Evolutionary conservation across 2,888 invertebrate genomes (phyloP).

Genomic region (Pseudococcus longispinus): DNA sequence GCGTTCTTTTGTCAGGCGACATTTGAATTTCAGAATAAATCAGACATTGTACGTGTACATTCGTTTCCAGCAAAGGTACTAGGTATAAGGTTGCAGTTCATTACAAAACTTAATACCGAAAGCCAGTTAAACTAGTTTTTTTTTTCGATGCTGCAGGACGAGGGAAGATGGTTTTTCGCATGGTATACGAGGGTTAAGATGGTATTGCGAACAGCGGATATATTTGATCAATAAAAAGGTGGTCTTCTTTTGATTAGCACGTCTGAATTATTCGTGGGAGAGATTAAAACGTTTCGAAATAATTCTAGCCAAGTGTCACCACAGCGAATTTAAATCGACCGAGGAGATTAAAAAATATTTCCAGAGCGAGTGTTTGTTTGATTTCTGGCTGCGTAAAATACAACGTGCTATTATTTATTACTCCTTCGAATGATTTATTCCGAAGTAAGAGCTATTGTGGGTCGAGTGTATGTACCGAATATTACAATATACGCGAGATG

Average conservation of each 20-base stretch:
- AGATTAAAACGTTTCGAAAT: conserved; percentile 42
- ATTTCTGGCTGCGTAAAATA: background rate
- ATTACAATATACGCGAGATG: background rate
- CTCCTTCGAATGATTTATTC: conserved; percentile 11
- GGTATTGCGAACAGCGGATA: background rate
- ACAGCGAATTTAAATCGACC: conserved; percentile 18
- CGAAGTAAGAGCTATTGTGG: background rate
- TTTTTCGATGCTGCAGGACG: background rate
- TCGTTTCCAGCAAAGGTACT: background rate
- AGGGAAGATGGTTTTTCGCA: conserved; percentile 40
- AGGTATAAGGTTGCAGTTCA: conserved; percentile 21
- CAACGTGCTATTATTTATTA: background rate
- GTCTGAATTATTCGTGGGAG: conserved; percentile 43
- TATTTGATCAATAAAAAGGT: conserved; percentile 40
- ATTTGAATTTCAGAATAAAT: conserved; percentile 41
- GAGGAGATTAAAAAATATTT: background rate
- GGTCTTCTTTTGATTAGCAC: conserved; percentile 12
- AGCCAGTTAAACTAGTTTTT: conserved; percentile 42
- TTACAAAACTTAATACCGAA: conserved; percentile 8
- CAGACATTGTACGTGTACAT: conserved; percentile 29
- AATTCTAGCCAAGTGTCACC: conserved; percentile 46
- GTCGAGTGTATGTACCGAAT: background rate
- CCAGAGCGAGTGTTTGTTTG: background rate
- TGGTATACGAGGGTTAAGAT: background rate
- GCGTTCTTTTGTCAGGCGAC: conserved; percentile 8